Percentiles rank a stretch among this genome's conserved stretches.
phyloP scores from a whole-genome alignment of 2,113 vertebrate genomes.

The Atrichornis clamosus region DNA sequence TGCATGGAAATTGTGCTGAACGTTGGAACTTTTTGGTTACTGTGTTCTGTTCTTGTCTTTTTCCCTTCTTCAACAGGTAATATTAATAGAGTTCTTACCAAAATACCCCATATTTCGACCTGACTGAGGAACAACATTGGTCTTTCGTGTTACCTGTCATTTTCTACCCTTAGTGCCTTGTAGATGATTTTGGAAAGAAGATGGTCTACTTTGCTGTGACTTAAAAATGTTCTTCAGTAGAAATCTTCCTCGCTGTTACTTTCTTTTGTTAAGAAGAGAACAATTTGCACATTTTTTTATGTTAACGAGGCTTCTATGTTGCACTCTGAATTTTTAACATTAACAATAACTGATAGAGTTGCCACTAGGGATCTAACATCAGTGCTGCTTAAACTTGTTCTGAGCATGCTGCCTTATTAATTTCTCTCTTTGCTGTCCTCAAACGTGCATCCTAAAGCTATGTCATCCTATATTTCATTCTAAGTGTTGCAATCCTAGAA shows the following conservation, averaged over 20 bases:
- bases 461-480: conserved; percentile 22
- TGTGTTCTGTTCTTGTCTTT: conserved; percentile 56
- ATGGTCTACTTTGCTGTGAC: conserved; percentile 82
- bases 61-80: conserved; percentile 84
- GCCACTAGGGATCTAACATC: conserved; percentile 70
- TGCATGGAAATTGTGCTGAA: not conserved
- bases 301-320: conserved; percentile 82
- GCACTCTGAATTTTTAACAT: conserved; percentile 80
- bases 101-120: conserved; percentile 99
- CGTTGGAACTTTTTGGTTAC: conserved; percentile 44
- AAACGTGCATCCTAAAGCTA: conserved; percentile 47
- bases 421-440: conserved; percentile 67
- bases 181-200: conserved; percentile 90
- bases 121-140: conserved; percentile 84
- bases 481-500: conserved; percentile 70
- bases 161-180: conserved; percentile 98
- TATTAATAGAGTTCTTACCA: conserved; percentile 99
- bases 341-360: conserved; percentile 66
- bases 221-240: conserved; percentile 71
- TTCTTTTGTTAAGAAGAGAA: conserved; percentile 79
- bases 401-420: conserved; percentile 81
- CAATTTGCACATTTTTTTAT: conserved; percentile 91
- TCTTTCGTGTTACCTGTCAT: conserved; percentile 83
- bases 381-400: conserved; percentile 75
- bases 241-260: conserved; percentile 73